Conservation (phyloP, 2,888 invertebrate species). For the Cheiracanthium punctorium region DNA sequence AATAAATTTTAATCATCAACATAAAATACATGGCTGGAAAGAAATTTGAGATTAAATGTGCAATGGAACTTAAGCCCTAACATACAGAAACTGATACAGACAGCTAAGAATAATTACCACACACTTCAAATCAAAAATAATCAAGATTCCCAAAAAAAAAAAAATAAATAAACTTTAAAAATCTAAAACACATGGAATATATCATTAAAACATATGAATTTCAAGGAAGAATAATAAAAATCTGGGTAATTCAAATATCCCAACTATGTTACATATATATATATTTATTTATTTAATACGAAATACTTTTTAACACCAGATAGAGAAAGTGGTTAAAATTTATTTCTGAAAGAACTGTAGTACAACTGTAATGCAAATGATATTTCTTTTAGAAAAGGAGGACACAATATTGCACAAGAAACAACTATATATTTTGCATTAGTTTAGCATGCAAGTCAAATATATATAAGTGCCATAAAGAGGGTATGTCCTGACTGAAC, state of each 20-base stretch:
- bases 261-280: constrained; percentile 1
- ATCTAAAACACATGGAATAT: background rate
- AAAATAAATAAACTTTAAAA: background rate
- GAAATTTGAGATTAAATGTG: constrained; percentile 39
- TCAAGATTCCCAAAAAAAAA: background rate
- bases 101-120: background rate
- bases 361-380: constrained; percentile 3
- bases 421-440: background rate
- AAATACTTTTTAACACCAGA: constrained; percentile 11
- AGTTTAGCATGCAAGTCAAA: background rate
- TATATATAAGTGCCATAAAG: background rate
- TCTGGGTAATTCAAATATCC: background rate
- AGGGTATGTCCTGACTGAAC: no score
- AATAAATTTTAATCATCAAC: constrained; percentile 53
- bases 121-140: background rate
- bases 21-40: constrained; percentile 50
- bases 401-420: background rate
- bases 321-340: background rate
- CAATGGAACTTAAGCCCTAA: constrained; percentile 29
- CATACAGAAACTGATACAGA: background rate
- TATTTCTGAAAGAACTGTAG: background rate
- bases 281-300: background rate
- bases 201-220: background rate
- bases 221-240: background rate
- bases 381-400: background rate